phyloP scores from a whole-genome alignment of 2,113 vertebrate species.

The Sturnira hondurensis region DNA sequence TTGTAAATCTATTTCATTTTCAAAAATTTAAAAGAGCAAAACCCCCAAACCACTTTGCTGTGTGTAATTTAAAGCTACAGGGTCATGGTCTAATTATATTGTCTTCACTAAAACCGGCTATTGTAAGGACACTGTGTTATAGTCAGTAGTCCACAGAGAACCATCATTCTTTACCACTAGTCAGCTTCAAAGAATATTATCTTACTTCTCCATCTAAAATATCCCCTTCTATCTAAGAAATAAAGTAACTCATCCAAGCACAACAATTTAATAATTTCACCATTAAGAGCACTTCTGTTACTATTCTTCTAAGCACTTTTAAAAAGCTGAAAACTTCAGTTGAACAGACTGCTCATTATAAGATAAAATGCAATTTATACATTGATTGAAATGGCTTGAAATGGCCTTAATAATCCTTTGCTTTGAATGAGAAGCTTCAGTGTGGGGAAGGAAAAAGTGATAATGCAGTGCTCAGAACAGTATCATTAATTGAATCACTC shows the following conservation, averaged over 20 bases:
- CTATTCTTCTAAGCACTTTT: constrained; percentile 45
- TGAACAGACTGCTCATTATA: constrained; percentile 52
- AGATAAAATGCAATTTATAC: constrained; percentile 49
- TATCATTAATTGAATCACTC: constrained; percentile 35
- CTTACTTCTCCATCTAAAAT: constrained; percentile 39
- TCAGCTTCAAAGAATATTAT: not conserved
- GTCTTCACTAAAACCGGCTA: not conserved
- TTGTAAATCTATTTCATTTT: not conserved
- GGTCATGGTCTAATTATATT: not conserved
- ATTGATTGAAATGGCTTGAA: constrained; percentile 57
- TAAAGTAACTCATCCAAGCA: constrained; percentile 45
- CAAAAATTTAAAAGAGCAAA: constrained; percentile 28
- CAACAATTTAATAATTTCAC: constrained; percentile 44
- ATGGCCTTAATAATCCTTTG: constrained; percentile 49
- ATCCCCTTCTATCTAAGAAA: constrained; percentile 18
- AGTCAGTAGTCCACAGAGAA: not conserved
- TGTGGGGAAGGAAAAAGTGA: constrained; percentile 18
- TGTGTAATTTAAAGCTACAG: constrained; percentile 25
- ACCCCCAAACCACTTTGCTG: not conserved
- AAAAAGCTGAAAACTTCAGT: constrained; percentile 54
- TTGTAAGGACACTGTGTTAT: not conserved
- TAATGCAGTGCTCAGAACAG: constrained; percentile 17
- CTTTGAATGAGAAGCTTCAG: constrained; percentile 40
- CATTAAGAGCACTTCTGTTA: constrained; percentile 47
- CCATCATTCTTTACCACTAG: not conserved